Evolutionary conservation across 2,888 invertebrate species (phyloP), one percentile per base, ranked within the genome.

Genomic region (Geotrupes spiniger): DNA sequence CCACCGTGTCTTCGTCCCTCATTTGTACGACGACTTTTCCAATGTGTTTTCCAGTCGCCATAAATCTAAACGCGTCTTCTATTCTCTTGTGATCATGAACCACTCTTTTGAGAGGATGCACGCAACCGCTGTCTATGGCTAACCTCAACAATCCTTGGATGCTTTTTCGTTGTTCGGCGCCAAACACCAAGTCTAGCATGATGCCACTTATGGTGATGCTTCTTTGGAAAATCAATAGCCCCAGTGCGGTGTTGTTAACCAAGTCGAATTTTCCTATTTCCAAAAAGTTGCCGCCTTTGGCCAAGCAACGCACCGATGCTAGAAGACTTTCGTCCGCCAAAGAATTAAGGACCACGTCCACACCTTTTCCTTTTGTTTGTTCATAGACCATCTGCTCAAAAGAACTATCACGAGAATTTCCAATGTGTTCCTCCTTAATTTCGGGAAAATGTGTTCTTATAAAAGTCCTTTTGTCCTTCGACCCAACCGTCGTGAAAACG

Each of bases 311-410:
- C 0, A 83, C 66, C 0, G 84, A 83, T 0, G 83, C 87, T 64
- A 82, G 78, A 1, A 96, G 77, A 70, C 94, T 93, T 36, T 96
- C 94, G 62, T 91, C 93, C 1, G 94, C 83, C 41, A 97, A 74
- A 0, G 93, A 94, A 71, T 97, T 97, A 6, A 92, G 74, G 9
- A 96, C 88, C 48, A 95, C 74, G 72, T 98, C 90, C 2, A 97
- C 96, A 48, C 96, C 95, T 60, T 81, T 81, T 26, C 96, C 96
- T 55, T 80, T 74, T 0, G 95, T 96, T 64, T 84, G 82, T 37
- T 78, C 77, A 70, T 89, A 78, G 42, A 97, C 78, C 63, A 92
- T 79, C 70, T 87, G 87, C 74, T 96, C 96, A 74, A 97, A 97
- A 44, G 83, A 82, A 6, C 83, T 78, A 74, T 92, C 88, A 61